phyloP scores from a whole-genome alignment of 2,888 invertebrate species.

The Xylota sylvarum region DNA sequence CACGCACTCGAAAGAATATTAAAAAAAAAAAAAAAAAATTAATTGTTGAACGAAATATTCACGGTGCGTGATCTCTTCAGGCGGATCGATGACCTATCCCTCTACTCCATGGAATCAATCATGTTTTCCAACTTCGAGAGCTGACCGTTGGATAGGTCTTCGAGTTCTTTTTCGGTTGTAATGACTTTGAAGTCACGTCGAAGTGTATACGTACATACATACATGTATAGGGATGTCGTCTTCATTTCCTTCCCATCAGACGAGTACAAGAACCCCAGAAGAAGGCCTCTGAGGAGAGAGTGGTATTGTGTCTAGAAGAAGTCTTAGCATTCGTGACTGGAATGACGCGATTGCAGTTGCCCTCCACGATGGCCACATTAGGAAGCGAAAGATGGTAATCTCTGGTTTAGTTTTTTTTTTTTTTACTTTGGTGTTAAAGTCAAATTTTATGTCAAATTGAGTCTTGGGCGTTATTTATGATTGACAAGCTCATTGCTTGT shows the following conservation, averaged over 20 bases:
- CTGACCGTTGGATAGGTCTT: conserved; percentile 6
- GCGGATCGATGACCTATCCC: conserved; percentile 70
- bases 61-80: conserved; percentile 64
- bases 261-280: conserved; percentile 6
- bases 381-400: conserved; percentile 19
- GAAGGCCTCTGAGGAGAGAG: no score
- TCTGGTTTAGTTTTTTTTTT: conserved; percentile 2
- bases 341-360: conserved; percentile 53
- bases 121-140: conserved; percentile 4
- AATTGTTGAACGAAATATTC: conserved; percentile 20
- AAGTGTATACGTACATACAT: no score
- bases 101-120: conserved; percentile 50
- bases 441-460: not conserved
- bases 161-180: conserved; percentile 27
- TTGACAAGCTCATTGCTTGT: not conserved
- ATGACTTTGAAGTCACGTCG: conserved; percentile 65
- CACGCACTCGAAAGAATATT: conserved; percentile 66
- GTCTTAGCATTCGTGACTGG: conserved; percentile 71
- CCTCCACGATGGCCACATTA: conserved; percentile 8
- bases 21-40: conserved; percentile 32
- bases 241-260: conserved; percentile 68
- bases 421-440: not conserved
- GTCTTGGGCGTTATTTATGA: not conserved
- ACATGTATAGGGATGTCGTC: conserved; percentile 52
- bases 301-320: conserved; percentile 64